Conservation (phyloP, 2,888 invertebrate genomes). For the Nymphalis c-album region DNA sequence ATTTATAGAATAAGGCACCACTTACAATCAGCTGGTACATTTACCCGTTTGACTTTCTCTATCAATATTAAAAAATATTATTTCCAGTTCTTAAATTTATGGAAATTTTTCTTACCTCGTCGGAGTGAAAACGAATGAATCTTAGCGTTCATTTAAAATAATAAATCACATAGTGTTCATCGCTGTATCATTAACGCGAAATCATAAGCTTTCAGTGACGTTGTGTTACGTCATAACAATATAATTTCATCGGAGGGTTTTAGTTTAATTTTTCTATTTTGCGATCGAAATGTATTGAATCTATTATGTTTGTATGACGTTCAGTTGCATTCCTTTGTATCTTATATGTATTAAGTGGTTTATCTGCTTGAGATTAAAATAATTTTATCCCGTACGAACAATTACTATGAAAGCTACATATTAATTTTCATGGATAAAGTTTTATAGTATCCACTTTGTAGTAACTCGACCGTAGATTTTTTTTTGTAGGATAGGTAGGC, state of each 20-base stretch:
- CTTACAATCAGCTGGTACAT: too few relatives aligned
- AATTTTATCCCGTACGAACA: too few relatives aligned
- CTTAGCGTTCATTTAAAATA: not conserved
- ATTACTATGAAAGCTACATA: too few relatives aligned
- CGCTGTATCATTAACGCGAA: slow-evolving; percentile 36
- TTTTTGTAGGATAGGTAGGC: too few relatives aligned
- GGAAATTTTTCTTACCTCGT: not conserved
- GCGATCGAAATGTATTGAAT: not conserved
- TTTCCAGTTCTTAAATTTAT: not conserved
- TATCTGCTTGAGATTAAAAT: too few relatives aligned
- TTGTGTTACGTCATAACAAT: slow-evolving; percentile 49
- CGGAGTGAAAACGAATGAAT: not conserved
- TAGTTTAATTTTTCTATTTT: slow-evolving; percentile 20
- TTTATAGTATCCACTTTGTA: too few relatives aligned
- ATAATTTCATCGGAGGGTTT: slow-evolving; percentile 41
- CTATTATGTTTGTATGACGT: not conserved
- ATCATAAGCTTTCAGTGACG: slow-evolving; percentile 41
- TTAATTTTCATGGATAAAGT: too few relatives aligned
- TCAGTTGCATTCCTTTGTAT: too few relatives aligned
- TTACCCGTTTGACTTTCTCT: too few relatives aligned
- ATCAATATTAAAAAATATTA: not conserved
- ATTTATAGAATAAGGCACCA: too few relatives aligned
- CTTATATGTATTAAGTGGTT: too few relatives aligned
- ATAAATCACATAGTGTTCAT: slow-evolving; percentile 31
- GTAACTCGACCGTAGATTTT: too few relatives aligned